phyloP scores from a whole-genome alignment of 2,888 invertebrate species.

The Ellobium chinense region DNA sequence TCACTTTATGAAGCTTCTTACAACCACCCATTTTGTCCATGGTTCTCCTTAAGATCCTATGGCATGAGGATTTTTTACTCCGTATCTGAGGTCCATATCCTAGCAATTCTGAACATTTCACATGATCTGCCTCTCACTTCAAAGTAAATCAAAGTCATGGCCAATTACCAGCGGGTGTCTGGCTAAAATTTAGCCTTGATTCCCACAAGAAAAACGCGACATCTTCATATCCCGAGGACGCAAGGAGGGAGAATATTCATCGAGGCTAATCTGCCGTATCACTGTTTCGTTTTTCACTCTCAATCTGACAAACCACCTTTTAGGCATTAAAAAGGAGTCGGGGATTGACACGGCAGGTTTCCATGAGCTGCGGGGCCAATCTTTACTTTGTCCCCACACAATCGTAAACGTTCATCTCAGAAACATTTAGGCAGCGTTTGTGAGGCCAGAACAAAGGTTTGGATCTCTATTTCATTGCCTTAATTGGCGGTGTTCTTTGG shows the following conservation, averaged over 20 bases:
- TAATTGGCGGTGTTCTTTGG: conserved; percentile 32
- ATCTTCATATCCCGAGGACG: too few relatives aligned
- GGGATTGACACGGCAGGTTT: conserved; percentile 11
- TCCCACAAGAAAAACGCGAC: neutral
- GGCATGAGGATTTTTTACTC: too few relatives aligned
- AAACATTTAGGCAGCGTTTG: conserved; percentile 31
- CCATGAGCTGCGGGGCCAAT: conserved; percentile 21
- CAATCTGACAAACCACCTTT: neutral
- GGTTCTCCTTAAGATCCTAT: too few relatives aligned
- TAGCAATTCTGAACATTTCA: too few relatives aligned
- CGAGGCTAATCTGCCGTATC: conserved; percentile 31
- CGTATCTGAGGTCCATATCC: too few relatives aligned
- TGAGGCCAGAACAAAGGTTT: conserved; percentile 1
- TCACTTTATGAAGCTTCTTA: too few relatives aligned
- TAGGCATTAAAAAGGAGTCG: neutral
- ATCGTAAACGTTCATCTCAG: conserved; percentile 19
- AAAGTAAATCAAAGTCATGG: too few relatives aligned
- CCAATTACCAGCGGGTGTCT: too few relatives aligned
- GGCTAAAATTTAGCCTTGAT: too few relatives aligned
- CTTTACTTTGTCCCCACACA: conserved; percentile 8
- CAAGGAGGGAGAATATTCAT: neutral
- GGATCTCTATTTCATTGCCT: conserved; percentile 24
- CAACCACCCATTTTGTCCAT: too few relatives aligned
- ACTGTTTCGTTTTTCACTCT: conserved; percentile 23
- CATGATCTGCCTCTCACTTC: too few relatives aligned